Evolutionary conservation across 2,113 vertebrate genomes (phyloP).

Genomic region (Chlamydotis undulata): DNA sequence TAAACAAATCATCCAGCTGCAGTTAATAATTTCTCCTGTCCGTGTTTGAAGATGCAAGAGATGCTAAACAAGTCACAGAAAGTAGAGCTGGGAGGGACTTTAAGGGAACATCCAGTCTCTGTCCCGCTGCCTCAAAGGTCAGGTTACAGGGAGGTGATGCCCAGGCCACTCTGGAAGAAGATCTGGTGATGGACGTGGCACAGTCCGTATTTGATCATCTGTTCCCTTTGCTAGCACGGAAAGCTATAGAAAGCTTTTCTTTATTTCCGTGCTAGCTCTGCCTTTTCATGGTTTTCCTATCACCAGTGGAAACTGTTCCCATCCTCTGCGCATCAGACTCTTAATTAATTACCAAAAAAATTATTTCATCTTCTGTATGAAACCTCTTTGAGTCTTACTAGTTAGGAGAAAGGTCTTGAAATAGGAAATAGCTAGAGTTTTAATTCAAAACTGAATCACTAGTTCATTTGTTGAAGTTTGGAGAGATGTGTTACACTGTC

Average conservation of each 20-base stretch:
- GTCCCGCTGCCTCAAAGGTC: neutral
- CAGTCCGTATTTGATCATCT: neutral
- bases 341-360: neutral
- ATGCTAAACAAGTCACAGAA: neutral
- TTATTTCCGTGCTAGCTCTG: neutral
- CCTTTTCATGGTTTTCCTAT: neutral
- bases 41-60: neutral
- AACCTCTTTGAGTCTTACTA: neutral
- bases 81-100: neutral
- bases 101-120: neutral
- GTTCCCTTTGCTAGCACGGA: neutral
- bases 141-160: rapidly evolving
- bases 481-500: rapidly evolving
- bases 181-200: neutral
- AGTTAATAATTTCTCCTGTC: neutral
- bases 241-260: neutral
- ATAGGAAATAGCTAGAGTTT: neutral
- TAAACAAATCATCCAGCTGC: neutral
- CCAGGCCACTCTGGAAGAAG: neutral
- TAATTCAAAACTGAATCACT: neutral
- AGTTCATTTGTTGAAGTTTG: neutral
- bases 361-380: neutral
- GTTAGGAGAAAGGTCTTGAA: neutral
- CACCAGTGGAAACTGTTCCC: neutral
- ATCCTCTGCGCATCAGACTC: rapidly evolving